Evolutionary conservation across 1,140 invertebrate genomes (phyloP), one percentile per base, ranked within the genome.

Genomic region (Harpegnathos saltator): DNA sequence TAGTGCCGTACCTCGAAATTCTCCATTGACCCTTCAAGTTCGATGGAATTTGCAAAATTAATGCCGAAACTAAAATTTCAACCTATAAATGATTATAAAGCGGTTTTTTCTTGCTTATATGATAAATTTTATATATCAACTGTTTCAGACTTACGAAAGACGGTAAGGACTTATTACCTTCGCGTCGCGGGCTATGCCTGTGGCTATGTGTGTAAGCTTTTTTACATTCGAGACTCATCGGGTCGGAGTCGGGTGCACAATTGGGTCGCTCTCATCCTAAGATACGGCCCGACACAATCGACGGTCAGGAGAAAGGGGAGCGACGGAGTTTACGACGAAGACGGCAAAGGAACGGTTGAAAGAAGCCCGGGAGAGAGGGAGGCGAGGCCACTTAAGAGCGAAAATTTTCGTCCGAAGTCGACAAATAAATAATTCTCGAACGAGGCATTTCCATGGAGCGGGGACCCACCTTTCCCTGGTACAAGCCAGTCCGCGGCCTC

Each of bases 371-470:
- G 29, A 33, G 14, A 22, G 22, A 9, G 44, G 69, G 50, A 44
- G 29, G 59, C 24, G 66, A 72, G 19, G 26, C 71, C 86, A 85
- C 83, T 88, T 88, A 88, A 85, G 86, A 62, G 61, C 24, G 86
- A 80, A 88, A 88, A 87, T 88, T 88, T 87, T 82, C 82, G 85
- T 84, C 77, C 58, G 82, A 88, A 88, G 77, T 88, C 86, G 56
- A 74, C 61, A 71, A 82, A 88, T 88, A 88, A 88, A 88, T 88
- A 88, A 88, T 88, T 88, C 87, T 48, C 26, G 83, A 77, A 88
- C 65, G 86, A 87, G 83, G 87, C 82, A 89, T 85, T 89, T 82
- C 83, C 78, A 73, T 71, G 38, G 61, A 83, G 85, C 78, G 59
- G 78, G 72, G 87, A 85, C 48, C 83, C 87, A 88, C 86, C 86